Percentiles rank a stretch among this genome's conserved stretches.
Conservation (phyloP, 2,888 invertebrate species). For the Sclerodermus sp. region DNA sequence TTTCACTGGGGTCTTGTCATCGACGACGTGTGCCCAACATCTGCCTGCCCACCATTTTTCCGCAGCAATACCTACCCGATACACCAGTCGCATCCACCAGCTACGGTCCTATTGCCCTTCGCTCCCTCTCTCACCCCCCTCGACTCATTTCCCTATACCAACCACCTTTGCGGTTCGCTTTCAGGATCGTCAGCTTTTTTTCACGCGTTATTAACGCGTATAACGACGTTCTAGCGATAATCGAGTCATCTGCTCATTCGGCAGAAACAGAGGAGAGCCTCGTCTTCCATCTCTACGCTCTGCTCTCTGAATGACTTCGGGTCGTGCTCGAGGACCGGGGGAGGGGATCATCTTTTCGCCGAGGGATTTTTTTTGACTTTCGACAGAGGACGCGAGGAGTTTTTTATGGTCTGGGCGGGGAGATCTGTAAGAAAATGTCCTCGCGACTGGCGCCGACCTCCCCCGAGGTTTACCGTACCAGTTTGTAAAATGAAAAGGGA, state of each 20-base stretch:
- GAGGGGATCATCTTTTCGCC: too few relatives aligned
- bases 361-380: too few relatives aligned
- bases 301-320: too few relatives aligned
- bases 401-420: too few relatives aligned
- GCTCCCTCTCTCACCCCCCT: constrained; percentile 2
- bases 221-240: constrained; percentile 22
- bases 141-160: constrained; percentile 8
- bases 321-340: too few relatives aligned
- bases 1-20: constrained; percentile 29
- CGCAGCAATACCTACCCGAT: constrained; percentile 20
- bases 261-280: constrained; percentile 1
- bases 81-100: neutral
- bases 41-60: constrained; percentile 33
- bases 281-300: too few relatives aligned
- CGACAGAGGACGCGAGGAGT: neutral
- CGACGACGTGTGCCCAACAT: constrained; percentile 36
- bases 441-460: constrained; percentile 32
- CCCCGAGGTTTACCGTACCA: constrained; percentile 7
- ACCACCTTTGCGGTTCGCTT: neutral
- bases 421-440: constrained; percentile 1
- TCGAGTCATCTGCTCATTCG: constrained; percentile 2
- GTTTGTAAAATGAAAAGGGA: neutral
- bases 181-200: constrained; percentile 13
- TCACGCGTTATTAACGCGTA: constrained; percentile 28
- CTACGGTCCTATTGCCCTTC: too few relatives aligned